Evolutionary conservation across 2,797 vertebrate genomes (phyloP), one percentile per base, ranked within the genome.

Genomic region (Typhlichthys subterraneus): DNA sequence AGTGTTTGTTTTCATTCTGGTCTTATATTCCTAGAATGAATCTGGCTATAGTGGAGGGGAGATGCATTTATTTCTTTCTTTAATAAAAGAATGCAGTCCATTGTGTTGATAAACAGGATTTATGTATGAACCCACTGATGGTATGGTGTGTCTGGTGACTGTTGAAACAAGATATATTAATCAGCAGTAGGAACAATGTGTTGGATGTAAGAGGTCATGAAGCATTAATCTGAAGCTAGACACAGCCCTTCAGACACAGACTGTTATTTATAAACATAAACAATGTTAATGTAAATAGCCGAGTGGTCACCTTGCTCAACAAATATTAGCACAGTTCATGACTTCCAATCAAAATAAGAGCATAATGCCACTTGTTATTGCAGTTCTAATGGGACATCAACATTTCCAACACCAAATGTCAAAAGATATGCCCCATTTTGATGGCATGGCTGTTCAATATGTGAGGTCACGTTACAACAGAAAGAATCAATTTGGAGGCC

Each of bases 101-200:
- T 94, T 93, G 93, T 93, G 88, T 92, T 91, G 86, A 93, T 94
- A 88, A 84, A 83, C 85, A 93, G 89, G 82, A 92, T 91, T 92
- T 92, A 92, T 91, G 89, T 92, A 92, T 91, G 89, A 88, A 92
- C 90, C 81, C 73, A 67, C 75, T 73, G 80, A 87, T 61, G 57
- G 84, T 65, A 64, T 81, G 76, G 88, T 90, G 88, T 83, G 88
- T 91, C 87, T 91, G 84, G 75, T 72, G 80, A 77, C 92, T 94
- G 92, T 93, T 93, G 93, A 93, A 92, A 93, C 92, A 93, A 93
- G 92, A 93, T 94, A 90, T 92, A 90, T 92, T 93, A 91, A 93
- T 93, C 90, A 85, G 89, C 80, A 68, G 84, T 86, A 64, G 73
- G 85, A 93, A 94, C 92, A 94, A 93, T 93, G 89, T 46, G 1